These are phyloP conservation scores for Malthinus seriepunctatus DNA, from an alignment of 2,888 invertebrate species.

Conservation along the genomic window DNA sequence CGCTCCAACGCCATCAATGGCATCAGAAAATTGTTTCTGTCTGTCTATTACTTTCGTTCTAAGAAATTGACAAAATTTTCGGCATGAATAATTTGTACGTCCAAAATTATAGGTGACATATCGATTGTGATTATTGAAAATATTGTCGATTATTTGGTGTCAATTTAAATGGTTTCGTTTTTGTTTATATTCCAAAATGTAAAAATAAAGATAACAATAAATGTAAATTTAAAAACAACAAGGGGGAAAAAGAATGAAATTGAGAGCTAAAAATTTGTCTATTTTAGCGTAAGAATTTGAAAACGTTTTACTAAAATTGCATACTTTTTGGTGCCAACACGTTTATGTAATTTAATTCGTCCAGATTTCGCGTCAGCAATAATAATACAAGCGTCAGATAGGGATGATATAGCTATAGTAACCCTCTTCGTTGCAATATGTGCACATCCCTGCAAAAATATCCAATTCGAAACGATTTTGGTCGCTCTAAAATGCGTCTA, in stretches of 20 bases:
- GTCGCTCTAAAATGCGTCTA: slow-evolving; percentile 41
- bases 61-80: too few species aligned
- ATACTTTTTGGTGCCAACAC: slow-evolving; percentile 42
- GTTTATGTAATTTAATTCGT: slow-evolving; percentile 45
- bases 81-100: too few species aligned
- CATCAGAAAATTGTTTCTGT: too few species aligned
- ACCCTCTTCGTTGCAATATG: slow-evolving; percentile 47
- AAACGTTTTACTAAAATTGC: slow-evolving; percentile 28
- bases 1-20: too few species aligned
- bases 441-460: slow-evolving; percentile 45
- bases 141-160: too few species aligned
- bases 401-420: slow-evolving; percentile 48
- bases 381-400: slow-evolving; percentile 47
- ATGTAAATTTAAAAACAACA: not conserved
- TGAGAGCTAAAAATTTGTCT: slow-evolving; percentile 9
- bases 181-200: too few species aligned
- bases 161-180: too few species aligned
- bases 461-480: slow-evolving; percentile 42
- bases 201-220: too few species aligned
- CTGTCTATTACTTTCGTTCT: too few species aligned
- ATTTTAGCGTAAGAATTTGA: not conserved
- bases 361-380: slow-evolving; percentile 48
- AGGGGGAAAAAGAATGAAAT: not conserved
- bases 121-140: too few species aligned
- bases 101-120: too few species aligned